phyloP scores from a whole-genome alignment of 2,797 vertebrate genomes.

The Rhynchonycteris naso region DNA sequence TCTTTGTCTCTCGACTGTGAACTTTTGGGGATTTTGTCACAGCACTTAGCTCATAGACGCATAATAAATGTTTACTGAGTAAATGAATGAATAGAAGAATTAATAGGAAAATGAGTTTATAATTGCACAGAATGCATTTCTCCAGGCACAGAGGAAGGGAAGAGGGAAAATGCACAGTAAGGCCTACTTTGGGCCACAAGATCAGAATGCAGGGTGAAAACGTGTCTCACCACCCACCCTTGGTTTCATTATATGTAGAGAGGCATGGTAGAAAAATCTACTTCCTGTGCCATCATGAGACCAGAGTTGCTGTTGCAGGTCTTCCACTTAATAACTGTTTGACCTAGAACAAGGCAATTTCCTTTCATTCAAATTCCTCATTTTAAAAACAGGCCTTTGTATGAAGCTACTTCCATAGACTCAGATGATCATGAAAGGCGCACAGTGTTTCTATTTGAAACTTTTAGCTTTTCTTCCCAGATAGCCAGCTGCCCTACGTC shows the following conservation, averaged over 20 bases:
- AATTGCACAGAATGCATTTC: not conserved
- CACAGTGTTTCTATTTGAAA: not conserved
- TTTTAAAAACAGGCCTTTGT: not conserved
- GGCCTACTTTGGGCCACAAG: not conserved
- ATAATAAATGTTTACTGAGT: not conserved
- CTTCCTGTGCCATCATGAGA: not conserved
- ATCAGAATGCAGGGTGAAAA: not conserved
- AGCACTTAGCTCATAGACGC: not conserved
- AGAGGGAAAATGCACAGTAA: not conserved
- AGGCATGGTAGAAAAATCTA: not conserved
- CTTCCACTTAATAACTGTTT: not conserved
- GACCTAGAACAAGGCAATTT: not conserved
- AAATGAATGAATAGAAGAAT: not conserved
- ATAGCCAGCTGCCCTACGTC: not conserved
- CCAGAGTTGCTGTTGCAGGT: not conserved
- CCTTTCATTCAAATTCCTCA: not conserved
- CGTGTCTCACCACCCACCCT: not conserved
- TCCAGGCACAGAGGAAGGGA: not conserved
- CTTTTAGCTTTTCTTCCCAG: not conserved
- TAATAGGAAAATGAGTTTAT: not conserved
- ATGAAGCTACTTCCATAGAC: not conserved
- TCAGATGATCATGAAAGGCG: not conserved
- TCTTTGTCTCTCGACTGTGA: not conserved
- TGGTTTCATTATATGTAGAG: not conserved
- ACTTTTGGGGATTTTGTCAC: not conserved